Percentiles rank a stretch among this genome's conserved stretches.
phyloP scores from a whole-genome alignment of 2,797 vertebrate species.

The Halcyon smyrnensis region DNA sequence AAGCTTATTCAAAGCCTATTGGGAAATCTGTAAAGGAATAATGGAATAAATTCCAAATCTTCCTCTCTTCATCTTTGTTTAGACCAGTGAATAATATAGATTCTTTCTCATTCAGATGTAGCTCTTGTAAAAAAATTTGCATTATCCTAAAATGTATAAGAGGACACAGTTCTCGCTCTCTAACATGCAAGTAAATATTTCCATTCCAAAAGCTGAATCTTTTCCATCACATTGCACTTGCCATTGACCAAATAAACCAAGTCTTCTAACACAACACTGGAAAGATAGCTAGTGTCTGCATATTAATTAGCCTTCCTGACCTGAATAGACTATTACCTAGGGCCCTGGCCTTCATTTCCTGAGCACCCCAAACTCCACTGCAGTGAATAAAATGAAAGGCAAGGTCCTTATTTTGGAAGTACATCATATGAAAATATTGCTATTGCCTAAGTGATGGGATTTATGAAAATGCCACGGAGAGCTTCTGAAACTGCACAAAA shows the following conservation, averaged over 20 bases:
- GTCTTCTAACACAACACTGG: slow-evolving; percentile 53
- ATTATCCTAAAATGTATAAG: background rate
- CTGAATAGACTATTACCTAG: slow-evolving; percentile 71
- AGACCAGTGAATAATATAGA: background rate
- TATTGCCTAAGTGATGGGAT: background rate
- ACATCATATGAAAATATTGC: background rate
- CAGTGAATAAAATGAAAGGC: slow-evolving; percentile 44
- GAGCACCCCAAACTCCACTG: slow-evolving; percentile 58
- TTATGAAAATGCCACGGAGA: slow-evolving; percentile 39
- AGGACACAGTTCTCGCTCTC: background rate
- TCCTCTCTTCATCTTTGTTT: slow-evolving; percentile 3
- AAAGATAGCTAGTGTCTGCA: slow-evolving; percentile 53
- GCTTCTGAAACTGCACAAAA: background rate
- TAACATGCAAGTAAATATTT: slow-evolving; percentile 14
- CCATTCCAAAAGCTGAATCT: background rate
- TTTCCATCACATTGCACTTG: slow-evolving; percentile 26
- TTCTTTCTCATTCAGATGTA: background rate
- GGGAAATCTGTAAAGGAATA: slow-evolving; percentile 24
- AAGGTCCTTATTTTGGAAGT: slow-evolving; percentile 59
- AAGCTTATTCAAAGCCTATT: background rate
- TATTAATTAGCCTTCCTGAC: slow-evolving; percentile 73
- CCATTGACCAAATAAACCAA: slow-evolving; percentile 65
- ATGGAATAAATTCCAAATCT: background rate
- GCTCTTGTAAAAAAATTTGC: background rate
- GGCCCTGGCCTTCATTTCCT: slow-evolving; percentile 67